Evolutionary conservation across 2,888 invertebrate genomes (phyloP), one percentile per base, ranked within the genome.

Genomic region (Nipponacmea schrenckii): DNA sequence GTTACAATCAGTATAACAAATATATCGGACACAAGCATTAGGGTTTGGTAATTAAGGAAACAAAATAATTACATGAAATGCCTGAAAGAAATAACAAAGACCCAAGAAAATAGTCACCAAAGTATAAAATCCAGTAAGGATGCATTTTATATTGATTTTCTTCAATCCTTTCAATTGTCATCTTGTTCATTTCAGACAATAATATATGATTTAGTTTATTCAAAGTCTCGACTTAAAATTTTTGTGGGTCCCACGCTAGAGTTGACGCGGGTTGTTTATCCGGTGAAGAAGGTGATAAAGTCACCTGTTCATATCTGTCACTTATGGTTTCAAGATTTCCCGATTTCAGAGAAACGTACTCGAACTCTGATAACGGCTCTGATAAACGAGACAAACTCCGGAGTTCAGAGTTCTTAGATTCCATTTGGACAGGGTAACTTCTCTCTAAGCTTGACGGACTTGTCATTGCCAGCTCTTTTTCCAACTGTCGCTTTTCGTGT

Each of bases 401-500:
- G 10, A 56, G 20, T 15, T 20, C 56, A 56, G 20, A 10, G 24
- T 20, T 56, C 5, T 10, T 12, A 56, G 56, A 15, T 12, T 20
- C 56, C 56, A 20, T 56, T 1, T 39, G 39, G 39, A 39, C 39
- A 1, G 39, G 39, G 10, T 39, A 10, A 39, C 39, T 39, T 10
- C 39, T 39, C 10, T 39, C 39, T 5, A 39, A 7, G 10, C 39
- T 39, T 2, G 39, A 39, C 24, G 56, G 56, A 56, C 24, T 56
- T 20, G 24, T 24, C 10, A 24, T 24, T 24, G 56, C 56, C 56
- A 56, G 8, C 56, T 56, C 56, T 1, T 72, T 67, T 14, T 67
- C 64, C 20, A 74, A 45, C 24, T 63, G 67, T n/a, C 68, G 17
- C 44, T 72, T 64, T 15, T 74, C 74, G 10, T 71, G 46, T 17